These are phyloP conservation scores for Fabriciana adippe DNA, from an alignment of 2,888 invertebrate species.

Conservation along the genomic window DNA sequence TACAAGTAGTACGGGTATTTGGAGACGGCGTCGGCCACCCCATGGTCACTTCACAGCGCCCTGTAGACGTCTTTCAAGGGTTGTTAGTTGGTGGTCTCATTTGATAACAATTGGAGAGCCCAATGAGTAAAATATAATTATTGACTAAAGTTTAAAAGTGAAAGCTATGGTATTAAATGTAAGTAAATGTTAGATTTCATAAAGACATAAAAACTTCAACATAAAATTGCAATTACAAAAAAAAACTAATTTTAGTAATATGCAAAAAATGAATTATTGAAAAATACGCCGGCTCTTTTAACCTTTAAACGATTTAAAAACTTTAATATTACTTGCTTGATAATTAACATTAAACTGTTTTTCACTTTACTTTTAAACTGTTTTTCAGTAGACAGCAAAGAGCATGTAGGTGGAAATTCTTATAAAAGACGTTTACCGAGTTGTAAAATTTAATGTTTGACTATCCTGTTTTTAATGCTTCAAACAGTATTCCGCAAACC, in stretches of 20 bases:
- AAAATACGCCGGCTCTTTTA: too few relatives aligned
- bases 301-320: too few relatives aligned
- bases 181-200: background rate
- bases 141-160: background rate
- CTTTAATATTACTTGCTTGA: too few relatives aligned
- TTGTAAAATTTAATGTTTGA: conserved; percentile 26
- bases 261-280: too few relatives aligned
- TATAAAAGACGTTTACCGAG: conserved; percentile 16
- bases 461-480: conserved; percentile 17
- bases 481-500: conserved; percentile 31
- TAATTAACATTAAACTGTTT: background rate
- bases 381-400: conserved; percentile 14
- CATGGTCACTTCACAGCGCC: conserved; percentile 39
- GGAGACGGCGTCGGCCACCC: conserved; percentile 38
- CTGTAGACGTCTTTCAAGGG: conserved; percentile 27
- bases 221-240: background rate
- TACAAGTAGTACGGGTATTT: conserved; percentile 21
- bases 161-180: background rate
- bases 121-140: conserved; percentile 8
- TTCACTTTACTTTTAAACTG: conserved; percentile 6
- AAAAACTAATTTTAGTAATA: too few relatives aligned
- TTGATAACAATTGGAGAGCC: conserved; percentile 8
- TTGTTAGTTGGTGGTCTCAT: conserved; percentile 45
- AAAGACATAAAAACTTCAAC: background rate
- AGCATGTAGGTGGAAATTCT: conserved; percentile 20